Base-by-base conservation (phyloP, 1,140 invertebrate species). In the Tenebrio molitor region DNA sequence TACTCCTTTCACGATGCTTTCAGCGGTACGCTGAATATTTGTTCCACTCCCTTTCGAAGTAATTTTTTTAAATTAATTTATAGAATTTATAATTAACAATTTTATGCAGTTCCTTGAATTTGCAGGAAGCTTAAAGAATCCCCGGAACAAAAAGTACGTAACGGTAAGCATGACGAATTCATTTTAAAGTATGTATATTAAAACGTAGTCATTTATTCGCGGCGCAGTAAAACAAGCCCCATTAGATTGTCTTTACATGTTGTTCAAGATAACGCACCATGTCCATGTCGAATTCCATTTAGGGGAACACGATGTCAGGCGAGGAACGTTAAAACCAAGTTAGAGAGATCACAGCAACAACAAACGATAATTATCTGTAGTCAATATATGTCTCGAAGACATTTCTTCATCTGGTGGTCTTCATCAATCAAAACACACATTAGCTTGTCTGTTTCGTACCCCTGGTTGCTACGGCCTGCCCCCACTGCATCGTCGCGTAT, bases 341-440 rank as follows among this genome's bases (percentile, higher is more conserved):
- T 29, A 19, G 21, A 33, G 23, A 50, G 44, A 50, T 17, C 44
- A 33, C 65, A 23, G 17, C 15, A 46, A 29, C 41, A 75, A 66
- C 64, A 71, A 78, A 78, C 62, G 75, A 80, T 76, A 80, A 78
- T 78, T 77, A 80, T 80, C 77, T 74, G 69, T 68, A 77, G 76
- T 77, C 77, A 76, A 78, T 78, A 78, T 76, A 77, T 77, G 77
- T 78, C 77, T 75, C 65, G 76, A 75, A 76, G 72, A 81, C 77
- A 77, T 80, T 81, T 79, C 79, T 80, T 79, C 76, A 80, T 81
- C 77, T 79, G 80, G 80, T 81, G 80, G 80, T 80, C 80, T 78
- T 74, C 80, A 81, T 81, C 78, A 81, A 81, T 81, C 80, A 81
- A 72, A 75, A 53, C 72, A 62, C 74, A 73, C 78, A 79, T 79